A percentile compares a stretch with the other conserved stretches of the same genome.
These are phyloP conservation scores for Orgyia antiqua DNA, from an alignment of 2,888 invertebrate genomes.

Conservation along the genomic window DNA sequence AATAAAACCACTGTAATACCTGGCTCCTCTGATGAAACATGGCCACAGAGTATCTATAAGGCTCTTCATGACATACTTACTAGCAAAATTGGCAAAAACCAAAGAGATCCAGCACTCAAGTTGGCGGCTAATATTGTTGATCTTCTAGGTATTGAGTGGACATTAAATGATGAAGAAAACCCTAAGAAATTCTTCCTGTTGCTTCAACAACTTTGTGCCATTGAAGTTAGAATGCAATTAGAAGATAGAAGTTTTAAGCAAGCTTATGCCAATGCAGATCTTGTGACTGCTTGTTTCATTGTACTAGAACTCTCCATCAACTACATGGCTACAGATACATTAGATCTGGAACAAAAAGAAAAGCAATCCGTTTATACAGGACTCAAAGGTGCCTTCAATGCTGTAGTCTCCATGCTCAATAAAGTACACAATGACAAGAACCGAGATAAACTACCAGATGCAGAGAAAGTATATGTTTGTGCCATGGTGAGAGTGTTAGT, in stretches of 20 bases:
- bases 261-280: constrained; percentile 85
- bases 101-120: constrained; percentile 92
- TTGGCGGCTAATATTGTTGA: constrained; percentile 89
- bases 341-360: constrained; percentile 93
- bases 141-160: constrained; percentile 91
- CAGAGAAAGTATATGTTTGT: constrained; percentile 88
- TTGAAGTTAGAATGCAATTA: constrained; percentile 95
- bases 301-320: constrained; percentile 88
- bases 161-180: constrained; percentile 85
- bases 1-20: constrained; percentile 81
- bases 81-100: constrained; percentile 91
- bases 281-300: constrained; percentile 89
- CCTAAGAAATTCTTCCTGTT: constrained; percentile 91
- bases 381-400: constrained; percentile 92
- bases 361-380: constrained; percentile 94
- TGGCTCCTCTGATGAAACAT: constrained; percentile 83
- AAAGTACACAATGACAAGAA: constrained; percentile 87
- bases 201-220: constrained; percentile 90
- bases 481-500: constrained; percentile 90
- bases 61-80: constrained; percentile 90
- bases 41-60: constrained; percentile 90
- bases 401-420: constrained; percentile 85
- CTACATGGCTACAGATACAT: constrained; percentile 87
- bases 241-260: constrained; percentile 91
- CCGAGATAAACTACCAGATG: constrained; percentile 81